phyloP scores from a whole-genome alignment of 2,797 vertebrate genomes.

The Sebastes umbrosus region DNA sequence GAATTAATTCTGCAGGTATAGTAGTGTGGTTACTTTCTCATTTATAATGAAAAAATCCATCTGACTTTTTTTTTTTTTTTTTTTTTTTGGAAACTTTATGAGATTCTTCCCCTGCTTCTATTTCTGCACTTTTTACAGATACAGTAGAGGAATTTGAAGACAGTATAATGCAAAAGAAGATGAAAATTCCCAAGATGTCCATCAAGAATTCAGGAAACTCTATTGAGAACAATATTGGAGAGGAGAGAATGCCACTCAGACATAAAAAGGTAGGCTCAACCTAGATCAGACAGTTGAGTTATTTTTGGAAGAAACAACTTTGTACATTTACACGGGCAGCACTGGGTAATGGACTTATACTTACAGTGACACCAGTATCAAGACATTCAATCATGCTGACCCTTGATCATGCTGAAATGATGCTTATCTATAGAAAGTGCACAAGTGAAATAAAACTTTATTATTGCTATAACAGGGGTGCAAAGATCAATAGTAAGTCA shows the following conservation, averaged over 20 bases:
- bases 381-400: neutral
- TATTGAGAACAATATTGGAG: slow-evolving; percentile 93
- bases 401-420: neutral
- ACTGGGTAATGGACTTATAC: neutral
- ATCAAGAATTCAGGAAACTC: slow-evolving; percentile 92
- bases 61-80: neutral
- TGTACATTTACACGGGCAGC: neutral
- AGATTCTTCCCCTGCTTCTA: slow-evolving; percentile 64
- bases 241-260: slow-evolving; percentile 94
- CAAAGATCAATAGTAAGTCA: neutral
- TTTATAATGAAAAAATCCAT: slow-evolving; percentile 5
- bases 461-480: neutral
- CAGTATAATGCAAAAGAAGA: slow-evolving; percentile 99
- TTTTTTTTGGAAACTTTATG: slow-evolving; percentile 24
- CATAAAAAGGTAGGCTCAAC: slow-evolving; percentile 93
- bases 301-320: neutral
- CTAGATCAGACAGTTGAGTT: neutral
- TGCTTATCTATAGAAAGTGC: neutral
- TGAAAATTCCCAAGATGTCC: slow-evolving; percentile 99
- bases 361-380: neutral
- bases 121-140: slow-evolving; percentile 82
- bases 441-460: neutral
- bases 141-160: slow-evolving; percentile 98
- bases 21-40: neutral
- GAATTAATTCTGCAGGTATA: neutral